Conservation (phyloP, 2,113 vertebrate genomes). For the Saimiri boliviensis region DNA sequence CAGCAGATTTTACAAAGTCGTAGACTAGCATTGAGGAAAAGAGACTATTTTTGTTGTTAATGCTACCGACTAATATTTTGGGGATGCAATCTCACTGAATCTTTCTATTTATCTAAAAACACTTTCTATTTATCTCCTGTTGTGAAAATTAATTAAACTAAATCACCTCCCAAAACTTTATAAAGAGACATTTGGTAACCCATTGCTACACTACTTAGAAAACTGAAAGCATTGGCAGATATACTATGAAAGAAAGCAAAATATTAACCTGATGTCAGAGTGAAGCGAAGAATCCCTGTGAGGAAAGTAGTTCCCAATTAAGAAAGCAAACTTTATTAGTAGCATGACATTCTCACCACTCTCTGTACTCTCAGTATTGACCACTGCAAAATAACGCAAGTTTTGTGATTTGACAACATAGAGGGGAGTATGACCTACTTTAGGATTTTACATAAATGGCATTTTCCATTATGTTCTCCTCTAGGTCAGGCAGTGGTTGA, state of each 20-base stretch:
- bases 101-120: not conserved
- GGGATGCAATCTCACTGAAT: not conserved
- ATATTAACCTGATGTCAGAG: not conserved
- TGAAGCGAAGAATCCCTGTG: not conserved
- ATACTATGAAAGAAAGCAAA: not conserved
- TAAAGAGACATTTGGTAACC: not conserved
- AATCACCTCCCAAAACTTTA: not conserved
- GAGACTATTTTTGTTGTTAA: not conserved
- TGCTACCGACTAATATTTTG: not conserved
- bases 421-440: not conserved
- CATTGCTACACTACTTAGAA: not conserved
- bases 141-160: not conserved
- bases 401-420: not conserved
- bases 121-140: not conserved
- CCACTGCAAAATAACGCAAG: not conserved
- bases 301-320: not conserved
- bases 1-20: not conserved
- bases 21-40: not conserved
- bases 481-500: not conserved
- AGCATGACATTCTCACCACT: fast-evolving
- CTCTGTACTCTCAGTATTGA: not conserved
- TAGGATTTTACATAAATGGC: not conserved
- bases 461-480: not conserved
- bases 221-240: not conserved
- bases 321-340: not conserved